Base-by-base conservation (phyloP, 2,888 invertebrate genomes). In the Orgyia antiqua region DNA sequence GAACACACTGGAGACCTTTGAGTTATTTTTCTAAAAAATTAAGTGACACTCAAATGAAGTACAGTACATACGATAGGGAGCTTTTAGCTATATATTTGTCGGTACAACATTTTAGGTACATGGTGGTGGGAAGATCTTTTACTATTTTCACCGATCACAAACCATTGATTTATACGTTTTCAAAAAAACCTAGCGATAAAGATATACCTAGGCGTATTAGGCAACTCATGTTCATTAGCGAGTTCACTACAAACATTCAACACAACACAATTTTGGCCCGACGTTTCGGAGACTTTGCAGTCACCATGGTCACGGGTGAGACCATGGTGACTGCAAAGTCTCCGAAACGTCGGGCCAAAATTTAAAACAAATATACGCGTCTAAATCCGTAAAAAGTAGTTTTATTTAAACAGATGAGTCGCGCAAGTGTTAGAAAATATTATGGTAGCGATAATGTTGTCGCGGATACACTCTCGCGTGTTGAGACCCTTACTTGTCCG, bases 121-220 rank as follows among this genome's bases (percentile, higher is more conserved):
- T 29, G 3, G 15, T 29, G 4, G 24, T 24, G 18, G 29, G 24
- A 5, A 8, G 24, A 11, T 3, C 11, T 3, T 6, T 30, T 2
- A 30, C 18, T 4, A 10, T 30, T 2, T 30, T 12, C 9, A 30
- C 29, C 6, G 29, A 30, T 9, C 24, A 30, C 9, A 30, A 24
- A 10, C 24, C 29, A 0, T n/a, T 30, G n/a, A 11, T 18, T 9
- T 12, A 24, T 8, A 12, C 29, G 3, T 12, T 24, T 6, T 1
- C 2, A 7, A 30, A 24, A 9, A 7, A 10, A 3, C 8, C 7
- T 11, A 9, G n/a, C 4, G 11, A 24, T 2, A 29, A 24, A 2
- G 24, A 29, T 1, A 11, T 9, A 10, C 29, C 29, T 6, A 10
- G 24, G 3, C 7, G 29, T 6, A 9, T 29, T 8, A 10, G 23